Evolutionary conservation across 2,113 vertebrate genomes (phyloP), one percentile per base, ranked within the genome.

Genomic region (Bettongia penicillata): DNA sequence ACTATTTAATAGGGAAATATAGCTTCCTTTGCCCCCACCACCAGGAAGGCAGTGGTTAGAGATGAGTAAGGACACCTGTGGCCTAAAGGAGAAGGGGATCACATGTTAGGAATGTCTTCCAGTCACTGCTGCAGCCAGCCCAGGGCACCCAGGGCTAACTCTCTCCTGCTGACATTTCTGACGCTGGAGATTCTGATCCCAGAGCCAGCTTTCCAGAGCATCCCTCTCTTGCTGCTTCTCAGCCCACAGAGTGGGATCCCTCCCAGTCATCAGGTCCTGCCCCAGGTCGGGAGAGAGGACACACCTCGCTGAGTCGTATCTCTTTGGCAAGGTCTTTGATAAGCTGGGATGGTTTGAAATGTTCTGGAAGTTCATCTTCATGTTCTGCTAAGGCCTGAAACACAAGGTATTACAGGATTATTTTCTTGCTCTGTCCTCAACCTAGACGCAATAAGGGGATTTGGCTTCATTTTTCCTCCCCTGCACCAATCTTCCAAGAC

Each of bases 251-350:
- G 61, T 31, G 61, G 12, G 12, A 37, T 10, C 91, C 48, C 4
- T 55, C 52, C 37, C 48, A 0, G 0, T 12, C 94, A 47, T 4
- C 2, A 31, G n/a, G 50, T 1, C 52, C 52, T 5, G 48, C 43
- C 31, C 8, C 9, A 52, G 3, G 9, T 48, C 90, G 0, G 0
- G 19, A 92, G 96, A 96, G 50, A 89, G 12, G 92, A 98, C 98
- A 95, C 98, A 99, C 99, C 99, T 99, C 99, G 94, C 99, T 99
- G 98, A 99, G 98, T 98, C 99, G 98, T 98, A 99, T 99, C 99
- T 99, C 99, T 99, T 99, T 99, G 99, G 99, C 99, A 97, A 99
- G 99, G 98, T 99, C 99, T 98, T 99, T 99, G 97, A 99, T 99
- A 97, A 99, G 99, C 97, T 99, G 99, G 9, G 99, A 99, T 97